Evolutionary conservation across 2,888 invertebrate genomes (phyloP), one percentile per base, ranked within the genome.

Genomic region (Spodoptera exigua): DNA sequence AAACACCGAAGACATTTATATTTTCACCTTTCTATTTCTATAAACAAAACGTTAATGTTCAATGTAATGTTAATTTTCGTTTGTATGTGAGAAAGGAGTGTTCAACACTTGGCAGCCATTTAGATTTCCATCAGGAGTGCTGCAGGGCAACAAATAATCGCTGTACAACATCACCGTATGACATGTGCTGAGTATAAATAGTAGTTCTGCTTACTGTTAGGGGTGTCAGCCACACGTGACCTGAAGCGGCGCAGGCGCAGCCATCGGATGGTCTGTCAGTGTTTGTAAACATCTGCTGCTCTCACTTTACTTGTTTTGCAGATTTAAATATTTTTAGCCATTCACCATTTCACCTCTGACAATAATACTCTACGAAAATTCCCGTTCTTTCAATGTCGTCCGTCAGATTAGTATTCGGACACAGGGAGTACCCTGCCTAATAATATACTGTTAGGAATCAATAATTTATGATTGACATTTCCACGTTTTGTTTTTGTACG

Each of bases 181-280:
- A 76, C 79, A 74, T 62, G 67, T 58, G 63, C 58, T 63, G 74
- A 74, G 72, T 76, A 81, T 84, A 86, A 85, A 86, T 87, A 88
- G 82, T 81, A 67, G 61, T 67, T 84, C 89, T 87, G 87, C 83
- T 86, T 89, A 75, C 79, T 87, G 89, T 89, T 80, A 77, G 78
- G 82, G 75, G 74, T 70, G 74, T 76, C 76, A 68, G 74, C 60
- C 70, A 77, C 76, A 80, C 76, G 73, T 77, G 71, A 59, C 71
- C 68, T 85, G 87, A 89, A 78, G 74, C 70, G 76, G 72, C 81
- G 83, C 91, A 89, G 87, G 78, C 87, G 79, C 82, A 74, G 69
- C 68, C 71, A 61, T 68, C 54, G 52, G 61, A 68, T 66, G 57
- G 55, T 40, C 59, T 63, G 70, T 67, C 61, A 56, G 68, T 79